Conservation (phyloP, 2,113 vertebrate genomes). For the Pteronura brasiliensis region DNA sequence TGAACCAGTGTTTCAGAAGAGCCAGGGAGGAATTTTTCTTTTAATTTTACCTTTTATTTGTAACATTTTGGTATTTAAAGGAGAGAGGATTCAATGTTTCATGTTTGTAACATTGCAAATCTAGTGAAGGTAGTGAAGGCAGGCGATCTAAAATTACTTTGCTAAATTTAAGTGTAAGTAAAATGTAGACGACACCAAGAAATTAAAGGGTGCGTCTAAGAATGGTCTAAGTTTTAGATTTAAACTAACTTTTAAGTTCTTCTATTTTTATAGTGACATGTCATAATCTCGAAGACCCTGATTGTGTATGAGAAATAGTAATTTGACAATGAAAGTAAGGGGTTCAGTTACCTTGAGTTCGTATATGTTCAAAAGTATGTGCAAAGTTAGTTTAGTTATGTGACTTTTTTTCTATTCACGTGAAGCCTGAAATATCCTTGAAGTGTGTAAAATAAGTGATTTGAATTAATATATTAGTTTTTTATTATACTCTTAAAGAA, state of each 20-base stretch:
- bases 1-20: background rate
- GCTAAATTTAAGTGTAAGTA: constrained; percentile 84
- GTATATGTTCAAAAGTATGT: fast-evolving
- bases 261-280: constrained; percentile 77
- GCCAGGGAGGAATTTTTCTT: background rate
- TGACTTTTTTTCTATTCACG: background rate
- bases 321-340: constrained; percentile 64
- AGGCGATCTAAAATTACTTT: constrained; percentile 80
- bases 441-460: background rate
- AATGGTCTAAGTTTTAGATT: constrained; percentile 75
- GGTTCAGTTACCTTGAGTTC: background rate
- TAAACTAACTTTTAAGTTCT: constrained; percentile 79
- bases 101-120: background rate
- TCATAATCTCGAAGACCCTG: constrained; percentile 72
- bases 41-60: constrained; percentile 17
- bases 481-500: constrained; percentile 20
- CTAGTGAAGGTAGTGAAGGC: constrained; percentile 68
- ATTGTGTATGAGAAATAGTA: constrained; percentile 59
- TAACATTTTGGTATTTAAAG: background rate
- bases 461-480: background rate
- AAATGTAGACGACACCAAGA: constrained; percentile 78
- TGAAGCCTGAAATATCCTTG: background rate
- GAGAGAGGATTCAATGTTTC: constrained; percentile 4
- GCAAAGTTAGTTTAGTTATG: no score
- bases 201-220: constrained; percentile 82